Conservation (phyloP, 2,888 invertebrate species). For the Tubiluchus corallicola region DNA sequence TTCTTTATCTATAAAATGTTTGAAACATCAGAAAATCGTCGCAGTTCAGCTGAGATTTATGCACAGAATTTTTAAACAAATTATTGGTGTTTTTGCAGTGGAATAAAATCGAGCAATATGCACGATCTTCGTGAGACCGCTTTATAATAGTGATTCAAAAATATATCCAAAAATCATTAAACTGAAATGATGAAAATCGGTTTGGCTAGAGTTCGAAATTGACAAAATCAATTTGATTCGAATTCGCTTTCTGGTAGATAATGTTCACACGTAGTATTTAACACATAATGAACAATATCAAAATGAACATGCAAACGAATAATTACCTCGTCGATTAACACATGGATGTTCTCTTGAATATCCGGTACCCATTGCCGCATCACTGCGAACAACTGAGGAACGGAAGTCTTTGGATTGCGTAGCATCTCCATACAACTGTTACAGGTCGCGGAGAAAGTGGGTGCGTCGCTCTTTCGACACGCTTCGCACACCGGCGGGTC, state of each 20-base stretch:
- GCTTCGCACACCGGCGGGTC: constrained; percentile 31
- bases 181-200: not conserved
- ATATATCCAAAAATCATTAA: constrained; percentile 5
- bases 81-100: no score
- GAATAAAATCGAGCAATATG: no score
- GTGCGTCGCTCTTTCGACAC: constrained; percentile 28
- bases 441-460: constrained; percentile 32
- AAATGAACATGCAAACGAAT: not conserved
- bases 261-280: no score
- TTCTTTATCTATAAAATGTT: no score
- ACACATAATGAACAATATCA: no score
- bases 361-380: constrained; percentile 35
- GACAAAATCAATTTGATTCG: not conserved
- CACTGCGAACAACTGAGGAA: constrained; percentile 34
- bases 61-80: no score
- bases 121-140: no score
- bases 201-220: not conserved
- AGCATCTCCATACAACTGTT: constrained; percentile 28
- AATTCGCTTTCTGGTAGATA: not conserved
- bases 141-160: no score
- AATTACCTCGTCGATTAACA: constrained; percentile 29
- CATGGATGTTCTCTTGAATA: constrained; percentile 31
- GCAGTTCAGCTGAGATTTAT: no score
- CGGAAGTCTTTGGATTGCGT: constrained; percentile 21
- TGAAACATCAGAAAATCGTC: no score